These are phyloP conservation scores for Leptosomus discolor DNA, from an alignment of 2,113 vertebrate species.

Conservation along the genomic window DNA sequence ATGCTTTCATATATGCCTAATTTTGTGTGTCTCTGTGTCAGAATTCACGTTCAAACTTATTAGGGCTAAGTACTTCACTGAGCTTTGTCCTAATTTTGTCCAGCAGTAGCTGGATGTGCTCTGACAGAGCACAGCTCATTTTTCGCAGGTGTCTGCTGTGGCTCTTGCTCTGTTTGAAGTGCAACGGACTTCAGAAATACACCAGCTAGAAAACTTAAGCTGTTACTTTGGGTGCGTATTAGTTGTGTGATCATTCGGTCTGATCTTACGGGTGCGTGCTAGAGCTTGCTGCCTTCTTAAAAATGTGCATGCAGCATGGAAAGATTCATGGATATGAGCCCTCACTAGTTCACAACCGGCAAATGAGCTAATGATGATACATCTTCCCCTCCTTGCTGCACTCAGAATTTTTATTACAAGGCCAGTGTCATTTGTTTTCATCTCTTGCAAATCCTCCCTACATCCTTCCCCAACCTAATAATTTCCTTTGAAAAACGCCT, in stretches of 20 bases:
- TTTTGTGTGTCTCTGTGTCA: background rate
- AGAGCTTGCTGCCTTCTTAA: constrained; percentile 8
- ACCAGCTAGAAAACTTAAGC: background rate
- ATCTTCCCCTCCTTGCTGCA: constrained; percentile 51
- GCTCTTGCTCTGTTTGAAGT: background rate
- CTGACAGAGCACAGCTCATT: background rate
- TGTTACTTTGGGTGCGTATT: background rate
- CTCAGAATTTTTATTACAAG: constrained; percentile 65
- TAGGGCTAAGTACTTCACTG: background rate
- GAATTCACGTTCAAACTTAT: background rate
- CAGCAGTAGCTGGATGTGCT: background rate
- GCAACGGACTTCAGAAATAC: rapidly evolving
- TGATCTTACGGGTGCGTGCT: background rate
- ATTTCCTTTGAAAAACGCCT: constrained; percentile 50
- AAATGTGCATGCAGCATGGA: background rate
- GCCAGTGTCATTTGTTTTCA: constrained; percentile 60
- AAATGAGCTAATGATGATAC: constrained; percentile 68
- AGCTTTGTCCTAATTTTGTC: background rate
- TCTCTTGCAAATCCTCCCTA: constrained; percentile 51
- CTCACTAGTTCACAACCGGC: constrained; percentile 40
- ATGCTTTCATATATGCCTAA: background rate
- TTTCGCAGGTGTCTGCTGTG: rapidly evolving
- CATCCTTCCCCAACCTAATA: background rate
- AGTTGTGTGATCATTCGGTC: background rate
- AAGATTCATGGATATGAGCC: constrained; percentile 55